These are phyloP conservation scores for Clarias macrocephalus DNA, from an alignment of 2,113 vertebrate species.

Conservation along the genomic window DNA sequence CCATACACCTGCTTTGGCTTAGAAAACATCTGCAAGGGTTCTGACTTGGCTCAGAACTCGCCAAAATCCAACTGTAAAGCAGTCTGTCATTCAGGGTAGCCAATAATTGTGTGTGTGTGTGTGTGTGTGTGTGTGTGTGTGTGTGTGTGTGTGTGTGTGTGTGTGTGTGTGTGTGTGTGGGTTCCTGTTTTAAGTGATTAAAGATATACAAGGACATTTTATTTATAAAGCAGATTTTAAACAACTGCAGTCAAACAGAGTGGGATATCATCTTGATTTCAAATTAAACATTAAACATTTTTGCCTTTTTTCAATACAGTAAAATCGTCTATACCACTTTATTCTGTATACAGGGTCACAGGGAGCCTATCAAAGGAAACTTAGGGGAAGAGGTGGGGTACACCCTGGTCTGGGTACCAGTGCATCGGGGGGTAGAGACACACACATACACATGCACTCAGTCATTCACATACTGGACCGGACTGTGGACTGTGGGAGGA, in stretches of 20 bases:
- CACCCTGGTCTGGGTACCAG: no score
- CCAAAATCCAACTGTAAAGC: conserved; percentile 19
- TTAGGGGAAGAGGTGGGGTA: no score
- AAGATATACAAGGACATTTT: background rate
- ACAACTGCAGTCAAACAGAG: background rate
- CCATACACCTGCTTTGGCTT: conserved; percentile 63
- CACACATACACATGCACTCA: no score
- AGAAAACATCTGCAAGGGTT: conserved; percentile 51
- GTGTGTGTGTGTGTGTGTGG: background rate
- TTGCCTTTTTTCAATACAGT: background rate
- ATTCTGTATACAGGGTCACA: no score
- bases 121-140: conserved; percentile 9
- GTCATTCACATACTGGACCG: no score
- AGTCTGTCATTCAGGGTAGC: conserved; percentile 9
- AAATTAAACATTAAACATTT: no score
- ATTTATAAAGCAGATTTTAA: background rate
- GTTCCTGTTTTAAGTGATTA: background rate
- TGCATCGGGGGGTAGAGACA: no score
- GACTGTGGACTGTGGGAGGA: no score
- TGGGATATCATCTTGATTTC: background rate
- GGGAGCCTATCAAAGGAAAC: no score
- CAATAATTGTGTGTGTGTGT: background rate
- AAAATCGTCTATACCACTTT: background rate
- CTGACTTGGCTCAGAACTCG: conserved; percentile 6
- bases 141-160: background rate